Conservation (phyloP, 2,888 invertebrate genomes). For the Noctua comes region DNA sequence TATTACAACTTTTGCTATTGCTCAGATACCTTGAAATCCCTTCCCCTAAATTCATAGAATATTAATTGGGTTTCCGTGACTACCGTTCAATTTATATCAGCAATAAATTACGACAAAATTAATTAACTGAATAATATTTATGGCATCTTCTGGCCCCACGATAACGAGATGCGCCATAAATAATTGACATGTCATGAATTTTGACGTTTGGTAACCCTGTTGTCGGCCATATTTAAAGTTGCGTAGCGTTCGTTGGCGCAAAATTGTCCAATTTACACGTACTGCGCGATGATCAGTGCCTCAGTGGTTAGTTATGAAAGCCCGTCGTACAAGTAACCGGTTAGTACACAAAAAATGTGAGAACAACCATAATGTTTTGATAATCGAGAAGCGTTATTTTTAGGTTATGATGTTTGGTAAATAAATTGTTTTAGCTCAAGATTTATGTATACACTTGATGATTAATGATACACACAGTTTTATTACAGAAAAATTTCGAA, state of each 20-base stretch:
- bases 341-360: conserved; percentile 44
- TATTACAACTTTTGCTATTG: not conserved
- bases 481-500: not conserved
- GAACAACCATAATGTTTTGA: conserved; percentile 44
- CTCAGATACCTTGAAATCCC: not conserved
- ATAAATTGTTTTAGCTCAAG: not conserved
- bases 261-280: conserved; percentile 67
- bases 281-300: conserved; percentile 38
- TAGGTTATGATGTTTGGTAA: conserved; percentile 24
- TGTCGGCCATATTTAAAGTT: conserved; percentile 28
- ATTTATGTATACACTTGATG: not conserved
- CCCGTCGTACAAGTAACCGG: conserved; percentile 41
- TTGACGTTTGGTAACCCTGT: conserved; percentile 55
- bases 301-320: conserved; percentile 56
- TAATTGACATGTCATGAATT: conserved; percentile 17
- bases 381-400: conserved; percentile 37
- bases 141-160: not conserved
- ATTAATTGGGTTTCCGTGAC: not conserved
- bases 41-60: not conserved
- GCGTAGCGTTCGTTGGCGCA: conserved; percentile 32
- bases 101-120: not conserved
- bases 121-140: not conserved
- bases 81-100: not conserved
- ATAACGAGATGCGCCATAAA: conserved; percentile 1
- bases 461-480: not conserved